Evolutionary conservation across 2,113 vertebrate species (phyloP), one percentile per base, ranked within the genome.

Genomic region (Oncorhynchus clarkii): DNA sequence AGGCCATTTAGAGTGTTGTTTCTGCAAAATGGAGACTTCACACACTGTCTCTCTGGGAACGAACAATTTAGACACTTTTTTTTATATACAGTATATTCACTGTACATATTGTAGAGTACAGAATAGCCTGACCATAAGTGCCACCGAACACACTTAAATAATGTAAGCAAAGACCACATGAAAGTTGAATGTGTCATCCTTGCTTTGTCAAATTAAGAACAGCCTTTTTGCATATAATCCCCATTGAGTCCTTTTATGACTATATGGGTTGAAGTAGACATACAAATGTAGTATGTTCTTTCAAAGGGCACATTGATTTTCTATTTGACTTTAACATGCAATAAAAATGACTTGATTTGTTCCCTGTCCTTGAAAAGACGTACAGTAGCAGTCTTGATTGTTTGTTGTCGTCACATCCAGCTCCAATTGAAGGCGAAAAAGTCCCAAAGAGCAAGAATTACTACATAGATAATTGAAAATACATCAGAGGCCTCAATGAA

Each of bases 1-100:
- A 54, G 27, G 18, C 72, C 31, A 22, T 72, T 73, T 72, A 39
- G 54, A 70, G 20, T 64, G 24, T n/a, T 22, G 24, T 64, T 64
- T 57, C 48, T 45, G 3, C 5, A n/a, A n/a, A 14, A 67, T 60
- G 13, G 5, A 34, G 18, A 70, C 26, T 59, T 22, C 57, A n/a
- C 18, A 57, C 0, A 16, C 12, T 11, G 1, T 62, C 3, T 54
- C 16, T 54, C 4, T 51, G 49, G 49, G n/a, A 60, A 60, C 20
- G 1, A 57, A 20, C 11, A 13, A 57, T 57, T 11, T 3, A 57
- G 51, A 57, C 16, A 57, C 4, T 57, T 14, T 57, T 24, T 5
- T 20, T 27, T 27, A 27, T 27, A 27, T 27, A 3, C 27, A 3
- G 27, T 57, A 57, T 20, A 20, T 57, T 57, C 20, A 20, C 16